A percentile compares a stretch with the other conserved stretches of the same genome.
phyloP scores from a whole-genome alignment of 2,113 vertebrate genomes.

The Terrapene triunguis region DNA sequence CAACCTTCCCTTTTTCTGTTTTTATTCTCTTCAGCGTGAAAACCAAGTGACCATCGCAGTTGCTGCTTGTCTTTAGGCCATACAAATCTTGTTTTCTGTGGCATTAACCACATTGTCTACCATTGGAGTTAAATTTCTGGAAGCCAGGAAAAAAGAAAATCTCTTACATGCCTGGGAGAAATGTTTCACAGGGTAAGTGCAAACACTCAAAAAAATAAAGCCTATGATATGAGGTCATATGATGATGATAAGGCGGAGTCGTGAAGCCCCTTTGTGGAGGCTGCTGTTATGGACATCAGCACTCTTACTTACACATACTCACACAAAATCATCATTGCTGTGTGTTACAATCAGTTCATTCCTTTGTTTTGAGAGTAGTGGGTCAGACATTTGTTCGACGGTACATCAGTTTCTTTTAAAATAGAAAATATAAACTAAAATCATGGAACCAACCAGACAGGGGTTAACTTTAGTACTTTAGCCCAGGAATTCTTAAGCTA shows the following conservation, averaged over 20 bases:
- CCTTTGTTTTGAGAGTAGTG: background rate
- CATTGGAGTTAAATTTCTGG: background rate
- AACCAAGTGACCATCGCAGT: background rate
- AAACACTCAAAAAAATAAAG: background rate
- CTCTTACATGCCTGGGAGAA: background rate
- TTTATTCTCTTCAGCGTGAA: constrained; percentile 46
- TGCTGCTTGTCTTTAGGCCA: background rate
- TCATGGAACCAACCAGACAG: background rate
- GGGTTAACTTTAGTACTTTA: background rate
- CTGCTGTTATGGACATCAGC: background rate
- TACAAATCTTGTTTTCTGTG: background rate
- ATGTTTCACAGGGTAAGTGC: background rate
- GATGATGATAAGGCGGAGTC: background rate
- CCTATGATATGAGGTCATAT: background rate
- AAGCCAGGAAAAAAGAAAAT: background rate
- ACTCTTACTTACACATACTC: background rate
- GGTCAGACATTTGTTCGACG: background rate
- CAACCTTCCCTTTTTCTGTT: constrained; percentile 19
- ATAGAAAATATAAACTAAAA: background rate
- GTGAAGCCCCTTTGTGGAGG: background rate
- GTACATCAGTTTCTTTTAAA: background rate
- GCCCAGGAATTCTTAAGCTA: background rate
- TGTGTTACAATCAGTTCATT: background rate
- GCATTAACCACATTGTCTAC: background rate
- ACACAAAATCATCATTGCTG: fast-evolving